Base-by-base conservation (phyloP, 2,797 vertebrate genomes). In the Lindbergichthys nudifrons region DNA sequence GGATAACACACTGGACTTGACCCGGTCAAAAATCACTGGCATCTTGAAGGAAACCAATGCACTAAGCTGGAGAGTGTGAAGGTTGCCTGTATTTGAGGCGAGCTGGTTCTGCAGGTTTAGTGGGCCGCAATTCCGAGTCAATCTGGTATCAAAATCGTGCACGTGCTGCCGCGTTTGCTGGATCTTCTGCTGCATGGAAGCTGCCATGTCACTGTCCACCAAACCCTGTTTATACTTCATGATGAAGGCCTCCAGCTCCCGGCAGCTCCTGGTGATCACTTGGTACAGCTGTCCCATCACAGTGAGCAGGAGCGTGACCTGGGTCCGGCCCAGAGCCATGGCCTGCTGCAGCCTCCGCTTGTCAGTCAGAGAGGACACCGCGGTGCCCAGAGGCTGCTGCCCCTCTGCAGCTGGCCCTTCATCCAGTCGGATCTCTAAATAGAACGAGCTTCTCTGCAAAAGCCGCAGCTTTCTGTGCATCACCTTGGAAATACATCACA, bases 381-480 rank as follows among this genome's bases (percentile, higher is more conserved):
- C 30, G 14, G 3, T 15, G 30, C 70, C 42, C 7, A 18, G 26
- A 19, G 58, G 9, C 52, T 60, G 30, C 14, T 43, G 23, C 10
- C 51, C 14, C 4, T 43, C 43, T 21, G 12, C 43, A 2, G 13
- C 2, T 10, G 3, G 3, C 21, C 19, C 1, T 7, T 65, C 53
- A 5, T 51, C 19, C 0, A 15, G 14, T 15, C 41, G 19, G 26
- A 70, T 58, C 21, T 48, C 47, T 52, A 78, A 21, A 62, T 70
- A 74, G 30, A 46, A 75, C 0, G 66, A 82, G 42, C 61, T 19
- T 16, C 46, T 66, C 42, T 74, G 70, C 80, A 70, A 57, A 14
- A 78, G 8, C 21, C 0, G 32, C 64, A 77, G 51, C 43, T 56
- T 12, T 9, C 60, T 11, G 15, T 72, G 63, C 47, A 45, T 23